phyloP scores from a whole-genome alignment of 2,113 vertebrate species.

The Suncus etruscus region DNA sequence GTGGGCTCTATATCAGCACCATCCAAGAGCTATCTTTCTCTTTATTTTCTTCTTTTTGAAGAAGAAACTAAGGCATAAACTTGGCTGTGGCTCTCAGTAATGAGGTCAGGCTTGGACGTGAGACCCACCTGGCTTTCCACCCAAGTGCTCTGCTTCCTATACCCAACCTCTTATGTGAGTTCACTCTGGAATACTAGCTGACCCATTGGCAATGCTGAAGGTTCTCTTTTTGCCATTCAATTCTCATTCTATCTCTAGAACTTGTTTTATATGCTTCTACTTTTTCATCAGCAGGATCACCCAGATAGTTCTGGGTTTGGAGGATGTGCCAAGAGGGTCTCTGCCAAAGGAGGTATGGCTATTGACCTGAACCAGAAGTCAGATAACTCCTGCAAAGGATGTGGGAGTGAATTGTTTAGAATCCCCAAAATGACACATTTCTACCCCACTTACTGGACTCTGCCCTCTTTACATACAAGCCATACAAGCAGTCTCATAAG shows the following conservation, averaged over 20 bases:
- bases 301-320: not conserved
- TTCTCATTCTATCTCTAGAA: no score
- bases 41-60: not conserved
- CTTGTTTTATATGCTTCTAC: not conserved
- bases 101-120: not conserved
- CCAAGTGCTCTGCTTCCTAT: not conserved
- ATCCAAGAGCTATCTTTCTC: not conserved
- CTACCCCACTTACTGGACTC: accelerated
- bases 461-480: not conserved
- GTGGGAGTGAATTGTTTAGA: not conserved
- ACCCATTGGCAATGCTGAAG: not conserved
- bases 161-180: no score
- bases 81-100: not conserved
- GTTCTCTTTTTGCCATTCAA: not conserved
- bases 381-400: not conserved
- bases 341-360: no score
- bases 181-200: not conserved
- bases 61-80: not conserved
- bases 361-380: not conserved
- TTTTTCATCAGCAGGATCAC: not conserved
- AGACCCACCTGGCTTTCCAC: not conserved
- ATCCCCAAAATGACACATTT: not conserved
- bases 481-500: not conserved
- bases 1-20: not conserved
- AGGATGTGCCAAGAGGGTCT: not conserved